Conservation (phyloP, 2,113 vertebrate species). For the Craseonycteris thonglongyai region DNA sequence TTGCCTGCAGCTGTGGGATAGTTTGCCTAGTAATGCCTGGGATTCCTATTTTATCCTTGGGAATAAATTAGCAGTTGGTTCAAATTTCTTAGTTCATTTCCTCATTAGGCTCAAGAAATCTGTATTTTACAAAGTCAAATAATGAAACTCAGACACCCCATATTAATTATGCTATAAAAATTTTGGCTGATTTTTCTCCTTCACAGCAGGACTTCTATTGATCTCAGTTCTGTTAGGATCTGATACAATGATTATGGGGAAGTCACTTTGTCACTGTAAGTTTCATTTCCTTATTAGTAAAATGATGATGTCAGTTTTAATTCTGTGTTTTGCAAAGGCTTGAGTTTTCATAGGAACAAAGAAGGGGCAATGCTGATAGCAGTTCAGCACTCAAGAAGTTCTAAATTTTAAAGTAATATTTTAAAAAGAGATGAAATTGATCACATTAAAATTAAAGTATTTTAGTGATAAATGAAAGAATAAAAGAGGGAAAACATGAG, state of each 20-base stretch:
- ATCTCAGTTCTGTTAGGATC: not conserved
- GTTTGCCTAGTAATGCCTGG: not conserved
- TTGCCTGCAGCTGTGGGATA: not conserved
- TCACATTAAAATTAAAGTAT: not conserved
- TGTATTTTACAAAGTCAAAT: not conserved
- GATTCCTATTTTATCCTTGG: not conserved
- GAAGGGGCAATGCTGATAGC: not conserved
- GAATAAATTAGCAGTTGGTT: not conserved
- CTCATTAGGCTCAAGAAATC: not conserved
- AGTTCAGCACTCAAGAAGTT: not conserved
- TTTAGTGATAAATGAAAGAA: not conserved
- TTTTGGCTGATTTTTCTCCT: not conserved
- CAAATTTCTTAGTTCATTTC: not conserved
- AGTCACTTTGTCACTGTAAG: not conserved
- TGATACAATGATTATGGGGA: not conserved
- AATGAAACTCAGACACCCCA: conserved; percentile 6
- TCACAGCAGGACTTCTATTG: not conserved
- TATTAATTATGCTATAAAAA: conserved; percentile 11
- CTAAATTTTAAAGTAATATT: not conserved
- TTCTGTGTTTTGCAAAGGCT: not conserved
- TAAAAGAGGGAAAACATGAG: not conserved
- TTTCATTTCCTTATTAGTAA: not conserved
- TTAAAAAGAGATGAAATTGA: not conserved
- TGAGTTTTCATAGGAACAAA: not conserved
- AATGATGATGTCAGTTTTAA: not conserved